Percentiles rank a stretch among this genome's conserved stretches.
Conservation (phyloP, 2,113 vertebrate genomes). For the Propithecus coquereli region DNA sequence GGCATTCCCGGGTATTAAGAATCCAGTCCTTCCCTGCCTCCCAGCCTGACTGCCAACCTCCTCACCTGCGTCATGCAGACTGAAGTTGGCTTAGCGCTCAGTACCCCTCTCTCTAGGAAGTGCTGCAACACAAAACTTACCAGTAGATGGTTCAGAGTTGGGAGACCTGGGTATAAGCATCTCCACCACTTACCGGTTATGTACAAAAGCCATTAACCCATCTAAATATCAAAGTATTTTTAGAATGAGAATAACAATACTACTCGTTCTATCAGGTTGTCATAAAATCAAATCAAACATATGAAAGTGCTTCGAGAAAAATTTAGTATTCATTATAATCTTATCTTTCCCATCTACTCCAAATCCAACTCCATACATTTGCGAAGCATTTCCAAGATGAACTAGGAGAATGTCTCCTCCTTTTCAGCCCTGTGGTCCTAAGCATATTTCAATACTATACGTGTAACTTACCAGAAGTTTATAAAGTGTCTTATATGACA, state of each 20-base stretch:
- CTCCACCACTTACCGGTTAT: background rate
- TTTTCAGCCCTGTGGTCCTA: background rate
- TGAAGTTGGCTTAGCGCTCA: background rate
- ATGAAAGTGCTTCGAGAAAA: background rate
- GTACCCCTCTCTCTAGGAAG: background rate
- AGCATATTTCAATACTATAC: background rate
- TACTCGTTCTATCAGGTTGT: background rate
- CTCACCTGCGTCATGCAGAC: background rate
- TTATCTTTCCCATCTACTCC: background rate
- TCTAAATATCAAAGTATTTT: background rate
- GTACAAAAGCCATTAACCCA: background rate
- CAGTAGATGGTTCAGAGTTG: background rate
- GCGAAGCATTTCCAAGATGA: background rate
- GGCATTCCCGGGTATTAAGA: background rate
- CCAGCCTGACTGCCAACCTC: background rate
- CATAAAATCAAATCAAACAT: background rate
- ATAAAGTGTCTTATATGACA: background rate
- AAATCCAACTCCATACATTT: background rate
- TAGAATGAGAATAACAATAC: background rate
- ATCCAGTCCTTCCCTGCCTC: background rate
- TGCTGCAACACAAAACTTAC: background rate
- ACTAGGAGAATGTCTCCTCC: background rate
- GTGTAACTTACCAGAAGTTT: background rate
- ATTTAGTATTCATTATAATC: background rate
- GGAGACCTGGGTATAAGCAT: background rate